Conservation (phyloP, 2,113 vertebrate species). For the Cheilinus undulatus region DNA sequence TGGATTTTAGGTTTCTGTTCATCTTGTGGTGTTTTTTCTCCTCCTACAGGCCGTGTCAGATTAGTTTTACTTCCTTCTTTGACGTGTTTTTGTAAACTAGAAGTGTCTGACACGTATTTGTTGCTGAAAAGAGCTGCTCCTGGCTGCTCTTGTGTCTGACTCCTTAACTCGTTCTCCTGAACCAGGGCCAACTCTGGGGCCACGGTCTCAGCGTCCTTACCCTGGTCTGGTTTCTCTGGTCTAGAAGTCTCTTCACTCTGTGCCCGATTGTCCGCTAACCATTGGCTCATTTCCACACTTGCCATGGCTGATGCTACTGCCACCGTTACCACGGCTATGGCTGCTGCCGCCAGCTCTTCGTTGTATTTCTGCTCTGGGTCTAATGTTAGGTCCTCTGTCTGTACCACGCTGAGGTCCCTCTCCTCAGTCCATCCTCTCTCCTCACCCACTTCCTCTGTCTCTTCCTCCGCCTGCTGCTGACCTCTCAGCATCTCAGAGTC, state of each 20-base stretch:
- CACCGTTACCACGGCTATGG: conserved; percentile 58
- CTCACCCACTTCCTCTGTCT: conserved; percentile 19
- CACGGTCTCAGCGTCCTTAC: no score
- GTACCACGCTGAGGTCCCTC: background rate
- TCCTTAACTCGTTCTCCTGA: background rate
- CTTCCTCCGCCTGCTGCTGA: conserved; percentile 7
- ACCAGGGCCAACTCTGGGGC: background rate
- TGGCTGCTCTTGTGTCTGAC: background rate
- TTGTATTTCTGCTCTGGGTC: background rate
- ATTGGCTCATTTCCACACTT: conserved; percentile 48
- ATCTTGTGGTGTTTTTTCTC: background rate
- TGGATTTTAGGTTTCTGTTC: background rate
- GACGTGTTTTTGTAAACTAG: background rate
- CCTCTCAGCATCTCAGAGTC: conserved; percentile 27
- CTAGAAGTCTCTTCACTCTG: background rate
- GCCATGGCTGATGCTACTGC: conserved; percentile 63
- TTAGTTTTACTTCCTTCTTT: background rate
- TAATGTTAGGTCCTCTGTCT: background rate
- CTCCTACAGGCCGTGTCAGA: background rate
- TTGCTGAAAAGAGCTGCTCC: background rate
- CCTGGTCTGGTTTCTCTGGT: background rate
- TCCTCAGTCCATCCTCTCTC: background rate
- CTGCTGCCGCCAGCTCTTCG: conserved; percentile 40
- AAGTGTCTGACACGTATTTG: background rate
- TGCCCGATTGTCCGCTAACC: conserved; percentile 9